A percentile compares a stretch with the other conserved stretches of the same genome.
phyloP scores from a whole-genome alignment of 2,888 invertebrate genomes.

The Eucera pruinosa region DNA sequence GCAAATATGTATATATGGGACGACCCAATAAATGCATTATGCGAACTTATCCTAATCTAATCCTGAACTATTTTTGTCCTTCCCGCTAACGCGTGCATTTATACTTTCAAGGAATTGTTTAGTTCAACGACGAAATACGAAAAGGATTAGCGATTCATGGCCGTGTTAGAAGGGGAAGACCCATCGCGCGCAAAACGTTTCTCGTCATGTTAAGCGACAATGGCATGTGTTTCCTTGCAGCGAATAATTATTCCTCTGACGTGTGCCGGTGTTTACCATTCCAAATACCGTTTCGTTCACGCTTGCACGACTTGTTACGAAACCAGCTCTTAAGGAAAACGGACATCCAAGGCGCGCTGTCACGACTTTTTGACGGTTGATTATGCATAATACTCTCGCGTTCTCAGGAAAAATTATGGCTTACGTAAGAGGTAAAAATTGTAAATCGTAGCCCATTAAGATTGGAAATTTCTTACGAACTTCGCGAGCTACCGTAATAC shows the following conservation, averaged over 20 bases:
- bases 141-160: constrained; percentile 19
- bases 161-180: constrained; percentile 4
- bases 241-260: constrained; percentile 14
- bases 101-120: too few relatives aligned
- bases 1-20: too few relatives aligned
- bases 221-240: not conserved
- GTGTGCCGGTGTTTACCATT: constrained; percentile 12
- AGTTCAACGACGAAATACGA: not conserved
- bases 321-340: not conserved
- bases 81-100: not conserved
- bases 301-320: constrained; percentile 18
- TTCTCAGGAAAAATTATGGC: not conserved
- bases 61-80: too few relatives aligned
- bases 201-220: not conserved
- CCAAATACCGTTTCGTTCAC: constrained; percentile 24
- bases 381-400: constrained; percentile 20
- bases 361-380: constrained; percentile 20
- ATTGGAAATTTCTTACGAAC: not conserved
- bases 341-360: not conserved
- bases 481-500: not conserved
- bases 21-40: too few relatives aligned
- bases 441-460: not conserved
- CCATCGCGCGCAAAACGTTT: constrained; percentile 4
- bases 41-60: too few relatives aligned
- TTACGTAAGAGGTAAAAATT: not conserved